Percentiles rank a stretch among this genome's conserved stretches.
phyloP scores from a whole-genome alignment of 1,140 invertebrate genomes.

The Phymorhynchus buccinoides region DNA sequence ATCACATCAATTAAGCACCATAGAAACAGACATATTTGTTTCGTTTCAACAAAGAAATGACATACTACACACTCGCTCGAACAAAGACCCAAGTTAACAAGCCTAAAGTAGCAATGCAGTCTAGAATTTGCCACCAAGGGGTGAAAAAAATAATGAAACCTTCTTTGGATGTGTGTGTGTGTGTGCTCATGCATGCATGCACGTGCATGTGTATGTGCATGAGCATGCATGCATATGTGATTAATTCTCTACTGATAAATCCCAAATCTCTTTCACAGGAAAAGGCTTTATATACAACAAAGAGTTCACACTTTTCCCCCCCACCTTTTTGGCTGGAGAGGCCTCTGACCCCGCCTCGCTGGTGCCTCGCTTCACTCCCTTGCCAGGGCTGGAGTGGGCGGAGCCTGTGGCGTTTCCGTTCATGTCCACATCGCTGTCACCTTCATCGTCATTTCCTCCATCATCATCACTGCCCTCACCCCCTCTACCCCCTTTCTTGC shows the following conservation, averaged over 20 bases:
- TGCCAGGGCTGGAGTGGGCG: constrained; percentile 1
- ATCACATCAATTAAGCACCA: no score
- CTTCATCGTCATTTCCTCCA: constrained; percentile 42
- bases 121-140: neutral
- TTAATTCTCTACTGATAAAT: no score
- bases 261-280: neutral
- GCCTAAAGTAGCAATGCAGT: no score
- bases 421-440: constrained; percentile 40
- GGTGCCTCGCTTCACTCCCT: constrained; percentile 38
- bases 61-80: no score
- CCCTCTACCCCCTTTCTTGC: constrained; percentile 44
- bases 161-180: no score
- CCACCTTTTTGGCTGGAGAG: constrained; percentile 26
- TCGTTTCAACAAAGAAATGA: no score
- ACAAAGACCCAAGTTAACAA: no score
- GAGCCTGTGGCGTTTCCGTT: constrained; percentile 12
- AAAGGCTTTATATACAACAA: constrained; percentile 45
- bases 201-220: neutral
- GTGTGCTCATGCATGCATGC: neutral
- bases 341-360: constrained; percentile 32
- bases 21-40: no score
- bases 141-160: neutral
- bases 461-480: constrained; percentile 48
- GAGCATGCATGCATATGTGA: neutral
- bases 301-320: neutral